phyloP scores from a whole-genome alignment of 2,797 vertebrate genomes.

The Micropoecilia bifurca region DNA sequence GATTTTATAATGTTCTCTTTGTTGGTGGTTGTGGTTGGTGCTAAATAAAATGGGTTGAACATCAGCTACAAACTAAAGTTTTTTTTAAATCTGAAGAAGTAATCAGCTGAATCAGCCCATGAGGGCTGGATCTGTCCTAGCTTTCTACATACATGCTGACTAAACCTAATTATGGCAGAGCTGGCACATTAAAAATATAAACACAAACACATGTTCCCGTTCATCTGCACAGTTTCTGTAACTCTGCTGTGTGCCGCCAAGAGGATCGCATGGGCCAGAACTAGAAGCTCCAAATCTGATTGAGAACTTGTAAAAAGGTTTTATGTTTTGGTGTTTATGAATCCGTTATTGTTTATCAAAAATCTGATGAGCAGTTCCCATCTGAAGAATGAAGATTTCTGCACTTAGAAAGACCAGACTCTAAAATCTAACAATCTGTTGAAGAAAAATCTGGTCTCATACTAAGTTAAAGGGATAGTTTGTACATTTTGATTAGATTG shows the following conservation, averaged over 20 bases:
- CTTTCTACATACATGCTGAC: background rate
- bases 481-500: background rate
- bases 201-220: background rate
- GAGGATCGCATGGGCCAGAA: background rate
- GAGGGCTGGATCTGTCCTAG: background rate
- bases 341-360: background rate
- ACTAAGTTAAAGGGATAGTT: background rate
- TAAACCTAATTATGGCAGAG: background rate
- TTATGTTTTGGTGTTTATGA: background rate
- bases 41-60: background rate
- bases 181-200: background rate
- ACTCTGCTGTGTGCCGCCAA: background rate
- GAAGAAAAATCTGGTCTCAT: background rate
- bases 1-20: background rate
- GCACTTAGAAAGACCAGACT: background rate
- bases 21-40: background rate
- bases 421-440: background rate
- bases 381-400: background rate
- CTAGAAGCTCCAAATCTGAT: background rate
- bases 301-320: background rate
- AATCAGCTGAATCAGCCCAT: background rate
- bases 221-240: background rate
- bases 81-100: background rate
- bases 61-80: background rate
- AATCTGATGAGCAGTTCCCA: background rate